Evolutionary conservation across 2,113 vertebrate genomes (phyloP).

Genomic region (Callaeas wilsoni): DNA sequence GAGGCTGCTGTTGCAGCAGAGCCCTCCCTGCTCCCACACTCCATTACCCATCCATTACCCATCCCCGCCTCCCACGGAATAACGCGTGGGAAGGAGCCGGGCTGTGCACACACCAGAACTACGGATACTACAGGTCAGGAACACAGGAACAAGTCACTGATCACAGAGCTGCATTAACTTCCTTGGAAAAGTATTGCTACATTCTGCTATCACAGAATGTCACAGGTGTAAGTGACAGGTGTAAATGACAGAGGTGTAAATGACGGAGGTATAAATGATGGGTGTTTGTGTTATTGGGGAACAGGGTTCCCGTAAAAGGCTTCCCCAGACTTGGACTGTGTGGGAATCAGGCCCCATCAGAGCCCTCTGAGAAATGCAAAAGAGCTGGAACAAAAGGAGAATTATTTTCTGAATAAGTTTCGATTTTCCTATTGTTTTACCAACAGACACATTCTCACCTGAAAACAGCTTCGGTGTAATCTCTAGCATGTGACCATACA

Average conservation of each 20-base stretch:
- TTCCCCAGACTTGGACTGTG: neutral
- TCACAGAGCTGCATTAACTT: neutral
- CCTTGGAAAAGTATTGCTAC: neutral
- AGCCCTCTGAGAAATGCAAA: neutral
- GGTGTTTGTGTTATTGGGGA: neutral
- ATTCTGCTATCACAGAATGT: neutral
- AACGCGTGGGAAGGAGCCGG: neutral
- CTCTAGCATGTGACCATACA: neutral
- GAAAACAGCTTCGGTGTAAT: neutral
- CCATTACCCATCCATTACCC: neutral
- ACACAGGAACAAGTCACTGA: accelerated
- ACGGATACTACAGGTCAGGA: neutral
- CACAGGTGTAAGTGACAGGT: neutral
- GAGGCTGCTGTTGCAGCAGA: neutral
- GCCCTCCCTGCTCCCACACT: neutral
- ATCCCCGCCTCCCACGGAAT: neutral
- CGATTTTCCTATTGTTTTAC: neutral
- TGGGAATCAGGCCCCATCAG: neutral
- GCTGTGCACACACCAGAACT: neutral
- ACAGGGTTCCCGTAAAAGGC: neutral
- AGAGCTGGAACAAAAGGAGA: neutral
- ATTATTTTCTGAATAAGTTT: neutral
- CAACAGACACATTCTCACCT: neutral
- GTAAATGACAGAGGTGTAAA: neutral
- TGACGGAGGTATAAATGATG: neutral